These are phyloP conservation scores for Ceraclea dissimilis DNA, from an alignment of 2,888 invertebrate species.

Conservation along the genomic window DNA sequence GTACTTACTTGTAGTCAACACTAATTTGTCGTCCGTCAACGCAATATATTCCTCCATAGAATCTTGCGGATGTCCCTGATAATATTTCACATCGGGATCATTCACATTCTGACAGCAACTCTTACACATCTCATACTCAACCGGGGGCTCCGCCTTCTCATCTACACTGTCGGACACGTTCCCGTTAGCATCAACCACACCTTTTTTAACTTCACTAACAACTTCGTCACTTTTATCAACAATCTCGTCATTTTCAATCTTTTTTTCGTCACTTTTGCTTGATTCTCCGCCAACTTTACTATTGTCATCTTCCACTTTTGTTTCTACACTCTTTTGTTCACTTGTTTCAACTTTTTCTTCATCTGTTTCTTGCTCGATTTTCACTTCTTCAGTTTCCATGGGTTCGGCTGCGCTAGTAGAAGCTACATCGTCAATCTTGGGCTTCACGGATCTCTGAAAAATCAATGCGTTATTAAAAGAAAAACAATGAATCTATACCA, in stretches of 20 bases:
- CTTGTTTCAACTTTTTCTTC: not conserved
- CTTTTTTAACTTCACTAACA: not conserved
- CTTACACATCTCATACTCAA: slow-evolving; percentile 38
- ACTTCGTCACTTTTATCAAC: not conserved
- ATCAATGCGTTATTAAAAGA: not conserved
- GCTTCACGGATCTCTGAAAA: slow-evolving; percentile 18
- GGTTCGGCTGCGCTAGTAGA: not conserved
- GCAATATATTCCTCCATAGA: slow-evolving; percentile 71
- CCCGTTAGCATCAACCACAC: slow-evolving; percentile 3
- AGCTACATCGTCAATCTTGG: slow-evolving; percentile 11
- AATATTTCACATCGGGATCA: slow-evolving; percentile 49
- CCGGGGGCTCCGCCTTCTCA: slow-evolving; percentile 4
- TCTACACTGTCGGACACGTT: slow-evolving; percentile 5
- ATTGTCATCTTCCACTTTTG: not conserved
- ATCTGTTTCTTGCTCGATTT: not conserved
- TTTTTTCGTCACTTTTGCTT: not conserved
- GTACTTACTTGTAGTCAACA: slow-evolving; percentile 61
- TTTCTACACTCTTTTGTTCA: not conserved
- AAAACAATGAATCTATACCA: no score
- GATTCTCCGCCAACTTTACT: no score
- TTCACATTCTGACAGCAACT: slow-evolving; percentile 44
- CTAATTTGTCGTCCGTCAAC: slow-evolving; percentile 64
- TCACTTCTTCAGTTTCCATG: not conserved
- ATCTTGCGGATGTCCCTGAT: slow-evolving; percentile 69
- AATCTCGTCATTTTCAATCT: not conserved